Conservation (phyloP, 2,888 invertebrate species). For the Protodeltote pygarga region DNA sequence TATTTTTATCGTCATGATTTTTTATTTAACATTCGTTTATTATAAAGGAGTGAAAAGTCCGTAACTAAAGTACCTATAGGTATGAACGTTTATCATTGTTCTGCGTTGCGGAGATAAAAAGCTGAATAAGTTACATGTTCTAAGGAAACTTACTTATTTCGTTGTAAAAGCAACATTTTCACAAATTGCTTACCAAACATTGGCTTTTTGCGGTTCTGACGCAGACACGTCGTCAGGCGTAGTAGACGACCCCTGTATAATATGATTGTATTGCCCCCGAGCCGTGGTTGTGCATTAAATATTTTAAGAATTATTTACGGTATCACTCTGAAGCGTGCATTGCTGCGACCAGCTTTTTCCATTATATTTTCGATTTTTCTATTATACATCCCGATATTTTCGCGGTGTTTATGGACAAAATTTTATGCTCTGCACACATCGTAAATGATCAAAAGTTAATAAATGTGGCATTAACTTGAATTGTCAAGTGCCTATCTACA, state of each 20-base stretch:
- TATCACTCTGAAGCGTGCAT: conserved; percentile 3
- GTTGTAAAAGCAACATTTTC: not conserved
- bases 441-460: too few relatives aligned
- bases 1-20: conserved; percentile 22
- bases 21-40: conserved; percentile 13
- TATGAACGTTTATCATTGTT: too few relatives aligned
- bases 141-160: not conserved
- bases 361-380: not conserved
- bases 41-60: too few relatives aligned
- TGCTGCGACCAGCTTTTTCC: not conserved
- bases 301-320: conserved; percentile 32
- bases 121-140: not conserved
- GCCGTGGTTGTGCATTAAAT: conserved; percentile 43
- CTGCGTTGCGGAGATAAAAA: too few relatives aligned
- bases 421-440: too few relatives aligned
- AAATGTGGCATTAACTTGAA: too few relatives aligned
- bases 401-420: too few relatives aligned
- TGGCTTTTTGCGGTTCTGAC: conserved; percentile 2
- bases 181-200: conserved; percentile 13
- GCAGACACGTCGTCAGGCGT: not conserved
- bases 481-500: too few relatives aligned
- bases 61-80: too few relatives aligned
- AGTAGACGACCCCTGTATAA: not conserved
- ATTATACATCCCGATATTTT: not conserved
- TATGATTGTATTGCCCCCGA: conserved; percentile 13